Percentiles rank a stretch among this genome's conserved stretches.
Conservation (phyloP, 2,888 invertebrate genomes). For the Microchrysa polita region DNA sequence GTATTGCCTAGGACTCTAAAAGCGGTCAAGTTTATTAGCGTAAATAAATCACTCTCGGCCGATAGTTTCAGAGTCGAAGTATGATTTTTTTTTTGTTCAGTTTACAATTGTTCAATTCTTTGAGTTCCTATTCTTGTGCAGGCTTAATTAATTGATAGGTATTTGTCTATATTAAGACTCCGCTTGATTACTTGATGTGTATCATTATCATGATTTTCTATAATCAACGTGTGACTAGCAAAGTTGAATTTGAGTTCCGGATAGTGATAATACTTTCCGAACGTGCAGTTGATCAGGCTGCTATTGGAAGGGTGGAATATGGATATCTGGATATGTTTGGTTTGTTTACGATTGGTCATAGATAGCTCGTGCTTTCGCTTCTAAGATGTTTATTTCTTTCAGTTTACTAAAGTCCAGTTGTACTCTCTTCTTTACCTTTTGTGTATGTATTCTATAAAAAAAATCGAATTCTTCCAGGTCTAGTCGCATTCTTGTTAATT, state of each 20-base stretch:
- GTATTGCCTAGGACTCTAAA: background rate
- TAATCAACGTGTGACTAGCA: background rate
- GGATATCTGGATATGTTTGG: background rate
- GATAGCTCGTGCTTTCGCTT: conserved; percentile 21
- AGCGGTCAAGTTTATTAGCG: background rate
- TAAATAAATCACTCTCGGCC: background rate
- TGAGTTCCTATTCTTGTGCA: conserved; percentile 11
- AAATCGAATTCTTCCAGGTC: conserved; percentile 55
- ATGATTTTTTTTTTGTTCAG: background rate
- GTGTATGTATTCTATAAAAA: conserved; percentile 48
- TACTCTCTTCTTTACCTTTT: conserved; percentile 50
- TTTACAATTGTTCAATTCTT: background rate
- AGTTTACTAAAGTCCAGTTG: conserved; percentile 40
- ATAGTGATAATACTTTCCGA: conserved; percentile 22
- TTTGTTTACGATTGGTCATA: conserved; percentile 4
- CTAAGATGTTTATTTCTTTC: background rate
- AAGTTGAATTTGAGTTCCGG: background rate
- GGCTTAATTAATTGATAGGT: background rate
- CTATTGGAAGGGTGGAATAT: background rate
- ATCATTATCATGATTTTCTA: too few species aligned
- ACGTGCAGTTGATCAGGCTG: conserved; percentile 31
- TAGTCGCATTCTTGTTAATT: conserved; percentile 55
- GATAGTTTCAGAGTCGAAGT: background rate
- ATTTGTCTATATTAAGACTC: conserved; percentile 2
- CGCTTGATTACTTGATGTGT: background rate